Percentiles rank a stretch among this genome's conserved stretches.
phyloP scores from a whole-genome alignment of 2,113 vertebrate species.

The Micromys minutus region DNA sequence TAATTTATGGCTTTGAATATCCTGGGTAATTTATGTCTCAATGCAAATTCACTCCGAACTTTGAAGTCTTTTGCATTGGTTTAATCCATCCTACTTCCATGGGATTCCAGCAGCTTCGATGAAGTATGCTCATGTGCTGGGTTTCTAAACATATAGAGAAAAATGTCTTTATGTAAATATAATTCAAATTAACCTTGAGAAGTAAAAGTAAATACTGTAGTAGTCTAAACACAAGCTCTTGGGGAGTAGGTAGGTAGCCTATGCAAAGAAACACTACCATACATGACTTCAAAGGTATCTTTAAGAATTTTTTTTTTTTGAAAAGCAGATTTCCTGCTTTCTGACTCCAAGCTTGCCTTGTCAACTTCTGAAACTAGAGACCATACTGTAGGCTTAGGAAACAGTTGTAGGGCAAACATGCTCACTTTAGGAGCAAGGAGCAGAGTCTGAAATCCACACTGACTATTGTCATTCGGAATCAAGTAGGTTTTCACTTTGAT shows the following conservation, averaged over 20 bases:
- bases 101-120: constrained; percentile 54
- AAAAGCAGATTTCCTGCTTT: constrained; percentile 70
- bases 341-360: constrained; percentile 73
- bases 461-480: constrained; percentile 51
- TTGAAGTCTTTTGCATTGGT: constrained; percentile 73
- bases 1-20: constrained; percentile 77
- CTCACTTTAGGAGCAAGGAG: constrained; percentile 63
- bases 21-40: constrained; percentile 75
- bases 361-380: constrained; percentile 75
- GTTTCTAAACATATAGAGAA: constrained; percentile 49
- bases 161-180: constrained; percentile 55
- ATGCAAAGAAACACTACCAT: constrained; percentile 53
- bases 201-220: constrained; percentile 41
- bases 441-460: constrained; percentile 57
- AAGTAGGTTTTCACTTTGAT: constrained; percentile 46
- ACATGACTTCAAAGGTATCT: constrained; percentile 60
- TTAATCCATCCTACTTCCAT: constrained; percentile 40
- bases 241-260: background rate
- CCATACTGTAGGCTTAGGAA: constrained; percentile 71
- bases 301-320: constrained; percentile 54
- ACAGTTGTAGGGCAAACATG: constrained; percentile 71
- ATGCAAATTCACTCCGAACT: constrained; percentile 78
- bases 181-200: constrained; percentile 65
- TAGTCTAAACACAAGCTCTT: constrained; percentile 64
- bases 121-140: constrained; percentile 29